A percentile compares a stretch with the other conserved stretches of the same genome.
phyloP scores from a whole-genome alignment of 2,797 vertebrate species.

The Vireo griseus region DNA sequence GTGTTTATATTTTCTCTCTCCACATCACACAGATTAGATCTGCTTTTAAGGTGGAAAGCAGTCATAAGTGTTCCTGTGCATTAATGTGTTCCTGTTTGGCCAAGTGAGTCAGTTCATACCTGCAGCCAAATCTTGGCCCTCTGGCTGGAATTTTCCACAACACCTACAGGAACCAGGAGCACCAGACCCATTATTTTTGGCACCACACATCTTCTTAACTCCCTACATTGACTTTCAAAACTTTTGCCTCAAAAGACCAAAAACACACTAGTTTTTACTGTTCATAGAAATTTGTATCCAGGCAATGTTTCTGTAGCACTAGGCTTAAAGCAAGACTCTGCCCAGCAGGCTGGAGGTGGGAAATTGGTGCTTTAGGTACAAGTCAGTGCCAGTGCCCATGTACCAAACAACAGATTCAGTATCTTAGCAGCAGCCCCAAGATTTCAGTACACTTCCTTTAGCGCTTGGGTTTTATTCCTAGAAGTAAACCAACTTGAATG shows the following conservation, averaged over 20 bases:
- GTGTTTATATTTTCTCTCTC: slow-evolving; percentile 24
- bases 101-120: neutral
- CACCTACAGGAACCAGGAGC: neutral
- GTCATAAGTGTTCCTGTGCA: neutral
- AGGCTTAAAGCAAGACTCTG: neutral
- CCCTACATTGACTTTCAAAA: neutral
- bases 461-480: neutral
- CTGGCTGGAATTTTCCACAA: neutral
- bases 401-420: neutral
- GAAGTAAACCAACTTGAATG: neutral
- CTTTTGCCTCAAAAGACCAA: neutral
- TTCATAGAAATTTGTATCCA: neutral
- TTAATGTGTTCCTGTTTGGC: neutral
- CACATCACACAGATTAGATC: neutral
- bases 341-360: neutral
- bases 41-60: slow-evolving; percentile 38
- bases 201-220: neutral
- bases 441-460: neutral
- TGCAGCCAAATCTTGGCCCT: neutral
- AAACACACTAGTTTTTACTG: neutral
- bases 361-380: neutral
- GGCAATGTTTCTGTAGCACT: neutral
- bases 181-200: neutral
- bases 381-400: neutral
- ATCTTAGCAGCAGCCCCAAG: neutral